phyloP scores from a whole-genome alignment of 2,888 invertebrate species.

The Corbicula japonica region DNA sequence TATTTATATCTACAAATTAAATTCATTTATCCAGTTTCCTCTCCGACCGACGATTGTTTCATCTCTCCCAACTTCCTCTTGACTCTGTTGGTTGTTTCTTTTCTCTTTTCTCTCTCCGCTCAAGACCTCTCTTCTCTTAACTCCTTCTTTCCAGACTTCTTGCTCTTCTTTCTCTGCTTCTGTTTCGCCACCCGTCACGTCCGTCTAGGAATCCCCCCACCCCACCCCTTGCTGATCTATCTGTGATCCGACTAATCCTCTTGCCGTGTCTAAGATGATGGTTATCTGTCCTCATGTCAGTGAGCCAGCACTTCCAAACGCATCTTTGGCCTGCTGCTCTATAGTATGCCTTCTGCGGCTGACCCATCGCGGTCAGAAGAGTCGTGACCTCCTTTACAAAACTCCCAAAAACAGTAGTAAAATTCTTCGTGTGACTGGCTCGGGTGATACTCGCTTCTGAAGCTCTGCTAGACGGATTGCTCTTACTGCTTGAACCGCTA shows the following conservation, averaged over 20 bases:
- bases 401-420: neutral
- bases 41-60: neutral
- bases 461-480: too few relatives aligned
- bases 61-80: neutral
- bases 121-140: neutral
- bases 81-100: neutral
- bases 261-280: neutral
- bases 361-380: neutral
- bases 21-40: constrained; percentile 1
- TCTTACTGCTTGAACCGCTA: too few relatives aligned
- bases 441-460: too few relatives aligned
- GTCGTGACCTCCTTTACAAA: constrained; percentile 1
- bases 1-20: too few relatives aligned
- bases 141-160: constrained; percentile 1
- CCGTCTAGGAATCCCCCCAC: neutral
- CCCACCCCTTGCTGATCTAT: neutral
- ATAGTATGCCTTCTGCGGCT: neutral
- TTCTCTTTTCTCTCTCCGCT: neutral
- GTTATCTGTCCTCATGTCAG: too few relatives aligned
- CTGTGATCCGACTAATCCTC: neutral
- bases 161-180: neutral
- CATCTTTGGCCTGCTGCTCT: too few relatives aligned
- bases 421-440: too few relatives aligned
- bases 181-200: neutral
- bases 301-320: neutral